A percentile compares a stretch with the other conserved stretches of the same genome.
Evolutionary conservation across 2,113 vertebrate species (phyloP).

Genomic region (Tupaia chinensis): DNA sequence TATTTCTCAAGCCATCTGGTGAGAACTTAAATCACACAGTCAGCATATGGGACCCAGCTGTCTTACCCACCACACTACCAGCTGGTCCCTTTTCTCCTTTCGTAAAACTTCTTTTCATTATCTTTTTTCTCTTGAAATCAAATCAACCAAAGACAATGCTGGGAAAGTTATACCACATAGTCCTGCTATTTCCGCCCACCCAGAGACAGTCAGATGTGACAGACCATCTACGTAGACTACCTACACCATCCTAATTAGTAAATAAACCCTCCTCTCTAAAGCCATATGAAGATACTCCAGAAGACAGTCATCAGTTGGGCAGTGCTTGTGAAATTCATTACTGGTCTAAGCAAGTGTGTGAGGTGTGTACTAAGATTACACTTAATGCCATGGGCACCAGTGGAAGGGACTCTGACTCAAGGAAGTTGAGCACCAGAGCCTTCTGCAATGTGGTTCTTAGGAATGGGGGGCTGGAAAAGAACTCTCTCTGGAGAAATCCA

Average conservation of each 20-base stretch:
- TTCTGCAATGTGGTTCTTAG: not conserved
- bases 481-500: not conserved
- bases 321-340: not conserved
- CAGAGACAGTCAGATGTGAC: not conserved
- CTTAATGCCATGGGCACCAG: not conserved
- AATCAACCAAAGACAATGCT: not conserved
- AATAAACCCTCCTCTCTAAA: constrained; percentile 27
- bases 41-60: no score
- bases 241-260: not conserved
- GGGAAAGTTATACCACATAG: not conserved
- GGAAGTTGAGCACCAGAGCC: not conserved
- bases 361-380: not conserved
- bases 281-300: not conserved
- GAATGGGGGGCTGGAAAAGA: not conserved
- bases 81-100: not conserved
- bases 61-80: no score
- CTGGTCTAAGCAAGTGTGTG: not conserved
- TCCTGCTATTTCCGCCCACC: constrained; percentile 44
- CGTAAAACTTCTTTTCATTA: not conserved
- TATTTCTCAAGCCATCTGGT: no score
- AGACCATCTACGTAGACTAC: not conserved
- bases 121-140: not conserved
- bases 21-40: no score
- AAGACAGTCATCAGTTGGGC: not conserved
- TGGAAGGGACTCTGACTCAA: not conserved